Conservation (phyloP, 37 sponge, comb jelly and placozoan species). For the Hormiphora californensis region DNA sequence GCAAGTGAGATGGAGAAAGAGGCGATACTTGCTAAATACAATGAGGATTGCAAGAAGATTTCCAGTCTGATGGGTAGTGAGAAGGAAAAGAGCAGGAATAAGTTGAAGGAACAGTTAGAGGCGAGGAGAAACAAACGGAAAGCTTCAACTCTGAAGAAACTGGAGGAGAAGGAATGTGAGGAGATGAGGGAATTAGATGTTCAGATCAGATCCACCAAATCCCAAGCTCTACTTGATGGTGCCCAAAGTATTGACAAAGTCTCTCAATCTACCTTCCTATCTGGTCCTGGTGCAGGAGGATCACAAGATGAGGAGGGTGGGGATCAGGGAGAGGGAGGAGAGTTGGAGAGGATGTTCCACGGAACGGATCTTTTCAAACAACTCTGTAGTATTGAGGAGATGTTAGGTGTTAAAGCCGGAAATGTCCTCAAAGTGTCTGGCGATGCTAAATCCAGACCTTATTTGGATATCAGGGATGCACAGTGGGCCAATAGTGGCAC, state of each 20-base stretch:
- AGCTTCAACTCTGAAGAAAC: neutral
- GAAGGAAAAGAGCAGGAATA: neutral
- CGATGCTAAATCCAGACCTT: neutral
- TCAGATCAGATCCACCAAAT: neutral
- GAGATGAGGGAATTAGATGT: neutral
- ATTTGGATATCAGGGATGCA: conserved; percentile 57
- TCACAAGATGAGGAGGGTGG: neutral
- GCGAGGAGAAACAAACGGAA: conserved; percentile 9
- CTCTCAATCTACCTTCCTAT: neutral
- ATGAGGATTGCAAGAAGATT: conserved; percentile 4
- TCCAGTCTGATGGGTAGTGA: neutral
- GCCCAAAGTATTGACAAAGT: neutral
- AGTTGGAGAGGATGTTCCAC: neutral
- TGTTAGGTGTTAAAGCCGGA: neutral
- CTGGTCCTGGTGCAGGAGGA: too few relatives aligned
- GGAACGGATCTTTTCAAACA: neutral
- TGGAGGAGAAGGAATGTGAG: neutral
- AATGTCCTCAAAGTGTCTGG: neutral
- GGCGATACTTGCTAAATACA: neutral
- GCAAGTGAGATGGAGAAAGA: neutral
- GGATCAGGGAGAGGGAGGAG: neutral
- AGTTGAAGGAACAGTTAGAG: conserved; percentile 18
- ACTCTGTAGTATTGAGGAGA: neutral
- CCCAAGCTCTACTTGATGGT: neutral
- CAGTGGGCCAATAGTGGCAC: conserved; percentile 54